These are phyloP conservation scores for Sycophila texana DNA, from an alignment of 2,888 invertebrate species.

Conservation along the genomic window DNA sequence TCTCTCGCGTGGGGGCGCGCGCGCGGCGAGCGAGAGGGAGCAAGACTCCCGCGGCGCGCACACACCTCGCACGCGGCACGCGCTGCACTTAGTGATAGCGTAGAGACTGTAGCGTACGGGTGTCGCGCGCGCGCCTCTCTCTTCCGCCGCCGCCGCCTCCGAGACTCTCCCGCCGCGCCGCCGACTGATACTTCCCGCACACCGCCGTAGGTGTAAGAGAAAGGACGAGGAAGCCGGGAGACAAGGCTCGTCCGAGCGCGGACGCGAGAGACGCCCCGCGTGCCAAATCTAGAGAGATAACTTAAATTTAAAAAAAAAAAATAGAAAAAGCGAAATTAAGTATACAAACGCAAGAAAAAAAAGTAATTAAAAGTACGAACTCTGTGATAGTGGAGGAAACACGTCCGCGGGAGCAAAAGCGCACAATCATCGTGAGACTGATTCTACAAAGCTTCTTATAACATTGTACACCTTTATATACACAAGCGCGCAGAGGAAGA, in stretches of 20 bases:
- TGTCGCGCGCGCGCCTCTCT: slow-evolving; percentile 56
- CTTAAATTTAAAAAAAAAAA: neutral
- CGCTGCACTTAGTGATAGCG: slow-evolving; percentile 73
- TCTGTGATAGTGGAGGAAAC: no score
- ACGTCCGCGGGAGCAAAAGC: neutral
- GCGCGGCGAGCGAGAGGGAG: slow-evolving; percentile 35
- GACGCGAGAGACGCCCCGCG: no score
- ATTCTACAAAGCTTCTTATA: neutral
- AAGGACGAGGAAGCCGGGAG: no score
- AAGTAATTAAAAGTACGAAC: neutral
- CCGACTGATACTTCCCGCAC: neutral
- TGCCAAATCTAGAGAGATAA: neutral
- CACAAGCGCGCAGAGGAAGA: neutral
- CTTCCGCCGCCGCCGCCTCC: neutral
- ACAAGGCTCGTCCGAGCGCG: no score
- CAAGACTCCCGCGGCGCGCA: slow-evolving; percentile 23
- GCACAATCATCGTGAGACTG: slow-evolving; percentile 29
- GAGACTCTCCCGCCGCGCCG: neutral
- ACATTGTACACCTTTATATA: slow-evolving; percentile 12
- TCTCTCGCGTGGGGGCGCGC: slow-evolving; percentile 57
- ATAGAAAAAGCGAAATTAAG: no score
- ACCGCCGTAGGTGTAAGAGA: no score
- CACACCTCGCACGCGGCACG: slow-evolving; percentile 57
- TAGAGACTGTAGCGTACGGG: slow-evolving; percentile 73
- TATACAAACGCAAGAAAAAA: neutral